Conservation (phyloP, 2,888 invertebrate genomes). For the Ceriagrion tenellum region DNA sequence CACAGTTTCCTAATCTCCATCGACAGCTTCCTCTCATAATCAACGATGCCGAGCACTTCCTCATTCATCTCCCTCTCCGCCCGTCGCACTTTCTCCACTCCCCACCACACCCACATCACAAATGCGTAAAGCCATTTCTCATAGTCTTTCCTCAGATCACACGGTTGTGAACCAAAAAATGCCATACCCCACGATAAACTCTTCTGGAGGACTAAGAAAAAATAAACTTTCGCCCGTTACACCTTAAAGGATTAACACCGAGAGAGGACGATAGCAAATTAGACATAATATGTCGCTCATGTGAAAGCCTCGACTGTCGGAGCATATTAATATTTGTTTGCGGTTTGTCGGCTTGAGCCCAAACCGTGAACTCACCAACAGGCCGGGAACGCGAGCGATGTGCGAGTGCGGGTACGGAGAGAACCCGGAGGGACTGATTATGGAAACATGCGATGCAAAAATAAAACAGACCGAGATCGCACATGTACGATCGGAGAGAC, state of each 20-base stretch:
- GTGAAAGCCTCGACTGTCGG: background rate
- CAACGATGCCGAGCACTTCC: too few relatives aligned
- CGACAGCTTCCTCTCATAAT: too few relatives aligned
- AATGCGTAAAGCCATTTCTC: too few relatives aligned
- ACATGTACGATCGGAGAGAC: constrained; percentile 28
- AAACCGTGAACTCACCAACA: background rate
- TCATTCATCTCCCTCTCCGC: too few relatives aligned
- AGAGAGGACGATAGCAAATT: background rate
- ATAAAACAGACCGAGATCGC: constrained; percentile 11
- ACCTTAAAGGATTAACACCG: background rate
- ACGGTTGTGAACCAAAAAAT: too few relatives aligned
- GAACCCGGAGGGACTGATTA: background rate
- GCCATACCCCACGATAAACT: too few relatives aligned
- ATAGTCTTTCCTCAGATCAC: too few relatives aligned
- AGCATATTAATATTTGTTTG: background rate
- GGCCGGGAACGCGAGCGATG: background rate
- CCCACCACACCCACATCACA: too few relatives aligned
- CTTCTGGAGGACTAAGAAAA: too few relatives aligned
- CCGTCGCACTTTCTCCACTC: too few relatives aligned
- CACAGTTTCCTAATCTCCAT: too few relatives aligned
- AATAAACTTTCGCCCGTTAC: too few relatives aligned
- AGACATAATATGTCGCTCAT: background rate
- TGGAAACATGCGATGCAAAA: constrained; percentile 28
- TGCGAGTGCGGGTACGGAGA: background rate
- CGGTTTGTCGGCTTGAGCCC: background rate